Percentiles rank a stretch among this genome's conserved stretches.
Conservation (phyloP, 2,888 invertebrate genomes). For the Brenthis hecate region DNA sequence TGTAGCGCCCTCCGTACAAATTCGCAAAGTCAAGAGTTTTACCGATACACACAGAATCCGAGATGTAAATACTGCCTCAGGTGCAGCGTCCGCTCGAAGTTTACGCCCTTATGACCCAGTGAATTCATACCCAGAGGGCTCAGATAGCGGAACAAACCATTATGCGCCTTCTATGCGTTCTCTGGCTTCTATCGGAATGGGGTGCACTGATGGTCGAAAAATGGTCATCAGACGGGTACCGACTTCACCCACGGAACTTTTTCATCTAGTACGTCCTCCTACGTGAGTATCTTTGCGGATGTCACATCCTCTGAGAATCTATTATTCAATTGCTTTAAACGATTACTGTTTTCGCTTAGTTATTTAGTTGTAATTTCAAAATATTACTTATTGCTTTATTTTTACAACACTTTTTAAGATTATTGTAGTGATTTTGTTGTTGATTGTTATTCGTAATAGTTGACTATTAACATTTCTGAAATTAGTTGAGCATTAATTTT, state of each 20-base stretch:
- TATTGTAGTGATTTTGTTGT: too few relatives aligned
- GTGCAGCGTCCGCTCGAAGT: constrained; percentile 75
- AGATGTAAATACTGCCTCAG: constrained; percentile 71
- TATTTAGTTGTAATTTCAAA: constrained; percentile 10
- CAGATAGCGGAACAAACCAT: constrained; percentile 83
- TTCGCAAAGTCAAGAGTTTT: constrained; percentile 79
- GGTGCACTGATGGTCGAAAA: constrained; percentile 93
- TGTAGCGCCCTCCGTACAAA: constrained; percentile 75
- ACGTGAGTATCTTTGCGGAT: constrained; percentile 85
- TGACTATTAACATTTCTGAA: too few relatives aligned
- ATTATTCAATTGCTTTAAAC: constrained; percentile 76
- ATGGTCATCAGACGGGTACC: constrained; percentile 92
- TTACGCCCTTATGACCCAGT: constrained; percentile 77
- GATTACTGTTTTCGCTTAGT: constrained; percentile 37
- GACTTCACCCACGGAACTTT: constrained; percentile 91
- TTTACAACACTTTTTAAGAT: neutral
- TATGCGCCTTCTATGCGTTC: constrained; percentile 90
- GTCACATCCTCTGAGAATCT: constrained; percentile 66
- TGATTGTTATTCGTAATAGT: too few relatives aligned
- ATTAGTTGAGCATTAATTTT: neutral
- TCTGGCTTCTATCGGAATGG: constrained; percentile 92
- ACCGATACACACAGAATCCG: constrained; percentile 77
- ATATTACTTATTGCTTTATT: neutral
- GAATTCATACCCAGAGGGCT: constrained; percentile 78
- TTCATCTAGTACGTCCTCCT: constrained; percentile 92